Percentiles rank a stretch among this genome's conserved stretches.
Conservation (phyloP, 92 coral and sea anemone species). For the Anthopleura xanthogrammica region DNA sequence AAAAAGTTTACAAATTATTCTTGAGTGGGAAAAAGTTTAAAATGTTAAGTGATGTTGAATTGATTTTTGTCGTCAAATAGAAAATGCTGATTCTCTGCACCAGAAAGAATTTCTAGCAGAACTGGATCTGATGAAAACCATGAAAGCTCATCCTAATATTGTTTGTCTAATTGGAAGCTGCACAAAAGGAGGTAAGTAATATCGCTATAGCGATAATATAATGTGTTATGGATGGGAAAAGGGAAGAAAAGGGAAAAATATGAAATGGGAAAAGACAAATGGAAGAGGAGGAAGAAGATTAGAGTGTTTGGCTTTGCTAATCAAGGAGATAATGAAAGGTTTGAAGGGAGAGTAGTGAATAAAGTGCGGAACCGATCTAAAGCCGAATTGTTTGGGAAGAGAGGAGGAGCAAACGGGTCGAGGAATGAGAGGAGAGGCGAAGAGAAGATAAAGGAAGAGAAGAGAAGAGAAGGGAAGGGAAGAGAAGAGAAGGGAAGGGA, state of each 20-base stretch:
- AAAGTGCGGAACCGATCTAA: background rate
- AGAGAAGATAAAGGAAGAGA: background rate
- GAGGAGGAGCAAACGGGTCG: too few species aligned
- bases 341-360: background rate
- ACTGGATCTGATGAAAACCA: conserved; percentile 91
- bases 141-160: conserved; percentile 90
- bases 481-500: background rate
- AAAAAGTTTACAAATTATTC: too few species aligned
- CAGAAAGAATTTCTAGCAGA: conserved; percentile 80
- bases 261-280: background rate
- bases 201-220: background rate
- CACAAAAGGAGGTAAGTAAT: conserved; percentile 77
- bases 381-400: too few species aligned
- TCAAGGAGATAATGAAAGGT: too few species aligned
- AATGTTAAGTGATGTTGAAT: background rate
- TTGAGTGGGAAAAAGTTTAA: too few species aligned
- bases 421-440: background rate
- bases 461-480: background rate
- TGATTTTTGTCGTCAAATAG: conserved; percentile 33
- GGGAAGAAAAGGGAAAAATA: background rate
- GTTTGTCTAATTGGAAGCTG: conserved; percentile 91
- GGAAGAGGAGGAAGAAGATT: background rate
- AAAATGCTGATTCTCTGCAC: conserved; percentile 57
- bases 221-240: background rate
- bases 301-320: background rate